These are phyloP conservation scores for Euphonia xanthogaster DNA, from an alignment of 2,797 vertebrate species.

Conservation along the genomic window DNA sequence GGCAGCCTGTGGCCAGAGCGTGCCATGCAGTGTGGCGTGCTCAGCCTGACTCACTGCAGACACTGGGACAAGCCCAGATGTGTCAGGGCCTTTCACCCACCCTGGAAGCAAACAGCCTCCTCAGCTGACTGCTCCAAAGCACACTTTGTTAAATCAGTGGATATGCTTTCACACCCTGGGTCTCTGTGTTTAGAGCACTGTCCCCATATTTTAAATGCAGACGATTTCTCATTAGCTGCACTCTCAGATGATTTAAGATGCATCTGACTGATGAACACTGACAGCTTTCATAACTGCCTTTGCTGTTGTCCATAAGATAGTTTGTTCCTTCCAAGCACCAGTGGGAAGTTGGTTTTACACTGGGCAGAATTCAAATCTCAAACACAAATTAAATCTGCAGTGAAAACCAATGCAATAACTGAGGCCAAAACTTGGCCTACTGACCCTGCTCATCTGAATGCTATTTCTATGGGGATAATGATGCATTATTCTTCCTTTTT, in stretches of 20 bases:
- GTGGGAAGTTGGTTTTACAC: not conserved
- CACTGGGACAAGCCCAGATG: not conserved
- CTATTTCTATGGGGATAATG: slow-evolving; percentile 19
- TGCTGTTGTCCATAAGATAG: not conserved
- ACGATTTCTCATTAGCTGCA: not conserved
- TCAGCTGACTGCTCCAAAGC: not conserved
- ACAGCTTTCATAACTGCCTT: not conserved
- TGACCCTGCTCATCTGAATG: slow-evolving; percentile 45
- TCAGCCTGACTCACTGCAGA: not conserved
- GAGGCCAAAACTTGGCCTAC: slow-evolving; percentile 12
- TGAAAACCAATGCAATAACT: slow-evolving; percentile 5
- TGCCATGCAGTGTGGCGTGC: not conserved
- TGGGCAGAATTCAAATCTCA: not conserved
- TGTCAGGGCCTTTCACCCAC: not conserved
- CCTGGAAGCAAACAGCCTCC: not conserved
- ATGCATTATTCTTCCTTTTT: slow-evolving; percentile 31
- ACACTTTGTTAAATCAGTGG: not conserved
- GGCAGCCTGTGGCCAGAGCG: rapidly evolving
- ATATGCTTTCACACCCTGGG: not conserved
- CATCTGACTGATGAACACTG: not conserved
- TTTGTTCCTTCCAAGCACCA: not conserved
- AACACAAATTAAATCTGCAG: not conserved
- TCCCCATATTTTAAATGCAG: not conserved
- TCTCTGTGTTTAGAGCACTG: not conserved
- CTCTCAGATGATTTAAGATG: not conserved